Base-by-base conservation (phyloP, 1,140 invertebrate species). In the Camponotus vicinus region DNA sequence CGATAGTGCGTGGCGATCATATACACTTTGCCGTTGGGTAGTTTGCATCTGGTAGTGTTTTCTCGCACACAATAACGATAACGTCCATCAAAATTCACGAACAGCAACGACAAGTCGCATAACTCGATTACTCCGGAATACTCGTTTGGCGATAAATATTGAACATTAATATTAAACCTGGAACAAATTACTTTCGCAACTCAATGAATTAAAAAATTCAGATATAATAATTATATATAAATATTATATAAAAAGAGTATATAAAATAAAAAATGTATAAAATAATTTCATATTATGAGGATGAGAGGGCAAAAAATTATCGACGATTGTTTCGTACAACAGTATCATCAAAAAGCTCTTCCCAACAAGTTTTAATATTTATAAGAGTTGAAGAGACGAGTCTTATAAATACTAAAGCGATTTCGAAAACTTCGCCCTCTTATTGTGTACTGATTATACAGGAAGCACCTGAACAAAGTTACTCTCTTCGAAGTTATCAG, bases 1-100 rank as follows among this genome's bases (percentile, higher is more conserved):
- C 78, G 78, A 80, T 80, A 71, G 70, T 71, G 37, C 66, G 61
- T 80, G 45, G 9, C 21, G 37, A 71, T 80, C 66, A 42, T 71
- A 71, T 80, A 80, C 61, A 79, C 78, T 71, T 71, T 42, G 37
- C 13, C 49, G 15, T 15, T 40, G 49, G 66, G 66, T 71, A 80
- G 49, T 80, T 59, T 80, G 8, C 66, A 71, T 49, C 66, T 70
- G 66, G 0, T 71, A 49, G 71, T 71, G 49, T 57, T 67, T 80
- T 80, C 21, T n/a, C 21, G 42, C 49, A 80, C 21, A 80, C 21
- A 80, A 11, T 34, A 15, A 57, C 49, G 63, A 57, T 71, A 37
- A 80, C 37, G 66, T 80, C 13, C 69, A 8, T 2, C 15, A 45
- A 67, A 18, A 61, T 49, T 52, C 66, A 66, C 21, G 15, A 37